A percentile compares a stretch with the other conserved stretches of the same genome.
Conservation (phyloP, 2,113 vertebrate genomes). For the Aspidoscelis tigris region DNA sequence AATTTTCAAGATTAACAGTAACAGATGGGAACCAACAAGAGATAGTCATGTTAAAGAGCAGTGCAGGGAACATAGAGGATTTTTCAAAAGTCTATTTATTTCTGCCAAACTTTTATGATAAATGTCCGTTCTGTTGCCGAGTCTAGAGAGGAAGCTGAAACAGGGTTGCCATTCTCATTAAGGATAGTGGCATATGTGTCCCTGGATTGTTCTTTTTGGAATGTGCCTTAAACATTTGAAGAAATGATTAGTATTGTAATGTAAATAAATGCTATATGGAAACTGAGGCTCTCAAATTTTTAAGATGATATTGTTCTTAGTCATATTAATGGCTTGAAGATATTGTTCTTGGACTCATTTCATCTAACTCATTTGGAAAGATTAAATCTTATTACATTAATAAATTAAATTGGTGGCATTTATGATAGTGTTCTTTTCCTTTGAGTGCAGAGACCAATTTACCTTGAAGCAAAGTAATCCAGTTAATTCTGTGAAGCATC, state of each 20-base stretch:
- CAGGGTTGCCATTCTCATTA: not conserved
- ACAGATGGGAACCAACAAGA: not conserved
- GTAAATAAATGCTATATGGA: not conserved
- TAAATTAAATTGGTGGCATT: conserved; percentile 44
- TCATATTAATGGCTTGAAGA: conserved; percentile 21
- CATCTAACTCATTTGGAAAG: conserved; percentile 25
- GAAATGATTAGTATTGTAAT: not conserved
- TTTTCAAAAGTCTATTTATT: not conserved
- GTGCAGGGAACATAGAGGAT: not conserved
- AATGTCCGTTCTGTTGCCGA: not conserved
- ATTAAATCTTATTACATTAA: conserved; percentile 44
- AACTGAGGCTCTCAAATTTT: conserved; percentile 2
- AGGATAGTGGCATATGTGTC: not conserved
- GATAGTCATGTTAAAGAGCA: not conserved
- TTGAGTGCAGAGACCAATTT: conserved; percentile 31
- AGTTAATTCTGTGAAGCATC: conserved; percentile 29
- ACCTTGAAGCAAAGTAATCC: conserved; percentile 42
- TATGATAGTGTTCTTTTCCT: conserved; percentile 31
- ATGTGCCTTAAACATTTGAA: too few relatives aligned
- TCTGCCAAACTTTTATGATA: not conserved
- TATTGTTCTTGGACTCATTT: conserved; percentile 27
- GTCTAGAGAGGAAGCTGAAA: not conserved
- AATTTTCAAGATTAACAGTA: too few relatives aligned
- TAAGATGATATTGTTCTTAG: conserved; percentile 25
- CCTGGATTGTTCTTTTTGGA: not conserved